These are phyloP conservation scores for Pluvialis apricaria DNA, from an alignment of 2,113 vertebrate genomes.

Conservation along the genomic window DNA sequence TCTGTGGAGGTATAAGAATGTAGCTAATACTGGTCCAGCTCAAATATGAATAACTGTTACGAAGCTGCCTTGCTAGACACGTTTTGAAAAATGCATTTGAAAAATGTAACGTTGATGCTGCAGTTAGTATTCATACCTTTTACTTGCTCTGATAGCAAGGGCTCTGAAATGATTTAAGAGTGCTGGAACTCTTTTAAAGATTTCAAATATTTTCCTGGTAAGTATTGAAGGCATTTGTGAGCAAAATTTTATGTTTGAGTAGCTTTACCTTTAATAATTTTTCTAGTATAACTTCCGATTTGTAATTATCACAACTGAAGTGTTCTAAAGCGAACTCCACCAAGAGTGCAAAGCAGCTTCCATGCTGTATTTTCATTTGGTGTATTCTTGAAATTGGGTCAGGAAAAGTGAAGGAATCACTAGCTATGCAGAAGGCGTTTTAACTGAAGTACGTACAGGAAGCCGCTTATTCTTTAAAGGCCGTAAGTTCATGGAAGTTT, in stretches of 20 bases:
- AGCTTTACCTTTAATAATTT: not conserved
- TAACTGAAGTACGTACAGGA: not conserved
- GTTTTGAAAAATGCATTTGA: not conserved
- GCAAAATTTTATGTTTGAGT: not conserved
- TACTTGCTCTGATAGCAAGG: not conserved
- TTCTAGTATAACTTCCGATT: not conserved
- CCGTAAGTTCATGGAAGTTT: not conserved
- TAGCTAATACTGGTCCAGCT: not conserved
- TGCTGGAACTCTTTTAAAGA: not conserved
- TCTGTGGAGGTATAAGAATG: not conserved
- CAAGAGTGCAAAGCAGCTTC: not conserved
- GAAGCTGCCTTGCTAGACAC: not conserved
- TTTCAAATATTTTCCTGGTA: not conserved
- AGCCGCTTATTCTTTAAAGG: not conserved
- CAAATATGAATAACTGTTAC: not conserved
- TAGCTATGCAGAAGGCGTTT: not conserved
- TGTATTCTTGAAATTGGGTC: not conserved
- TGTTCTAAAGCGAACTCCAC: not conserved
- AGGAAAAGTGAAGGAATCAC: not conserved
- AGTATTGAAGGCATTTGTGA: not conserved
- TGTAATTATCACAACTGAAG: not conserved
- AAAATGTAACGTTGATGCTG: not conserved
- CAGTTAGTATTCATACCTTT: not conserved
- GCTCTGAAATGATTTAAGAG: not conserved
- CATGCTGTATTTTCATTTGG: not conserved